phyloP scores from a whole-genome alignment of 92 coral and sea anemone species.

The Heteractis magnifica region DNA sequence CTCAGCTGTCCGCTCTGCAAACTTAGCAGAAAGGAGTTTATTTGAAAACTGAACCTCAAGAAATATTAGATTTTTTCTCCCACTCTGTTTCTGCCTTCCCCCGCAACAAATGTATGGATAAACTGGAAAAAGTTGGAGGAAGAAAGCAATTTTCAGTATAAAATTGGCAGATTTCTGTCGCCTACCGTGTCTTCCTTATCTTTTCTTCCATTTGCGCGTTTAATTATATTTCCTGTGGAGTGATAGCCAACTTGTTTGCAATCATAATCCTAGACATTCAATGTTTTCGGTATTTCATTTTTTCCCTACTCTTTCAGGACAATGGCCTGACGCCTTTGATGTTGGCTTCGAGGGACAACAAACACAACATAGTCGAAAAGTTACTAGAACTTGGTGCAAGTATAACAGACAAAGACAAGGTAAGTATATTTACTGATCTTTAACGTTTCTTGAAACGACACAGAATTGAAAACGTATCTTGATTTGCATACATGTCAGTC shows the following conservation, averaged over 20 bases:
- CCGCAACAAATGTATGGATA: background rate
- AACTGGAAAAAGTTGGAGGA: background rate
- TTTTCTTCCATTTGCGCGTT: background rate
- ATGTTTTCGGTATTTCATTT: background rate
- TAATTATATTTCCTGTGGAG: conserved; percentile 5
- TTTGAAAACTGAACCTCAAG: background rate
- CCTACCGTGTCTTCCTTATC: background rate
- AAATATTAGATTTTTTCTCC: background rate
- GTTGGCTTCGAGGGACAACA: conserved; percentile 93
- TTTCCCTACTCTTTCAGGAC: conserved; percentile 45
- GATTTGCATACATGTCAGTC: conserved; percentile 24
- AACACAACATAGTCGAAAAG: conserved; percentile 87
- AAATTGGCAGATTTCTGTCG: conserved; percentile 7
- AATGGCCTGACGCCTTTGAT: conserved; percentile 97
- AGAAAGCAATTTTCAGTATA: background rate
- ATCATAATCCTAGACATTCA: background rate
- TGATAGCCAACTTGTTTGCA: background rate
- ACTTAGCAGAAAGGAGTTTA: background rate
- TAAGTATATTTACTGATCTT: conserved; percentile 5
- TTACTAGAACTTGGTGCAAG: conserved; percentile 88
- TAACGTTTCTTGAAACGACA: background rate
- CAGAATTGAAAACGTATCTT: background rate
- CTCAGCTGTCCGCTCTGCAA: conserved; percentile 6
- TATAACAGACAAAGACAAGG: conserved; percentile 79
- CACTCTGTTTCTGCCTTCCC: background rate